Base-by-base conservation (phyloP, 2,888 invertebrate genomes). In the Abrostola triplasia region DNA sequence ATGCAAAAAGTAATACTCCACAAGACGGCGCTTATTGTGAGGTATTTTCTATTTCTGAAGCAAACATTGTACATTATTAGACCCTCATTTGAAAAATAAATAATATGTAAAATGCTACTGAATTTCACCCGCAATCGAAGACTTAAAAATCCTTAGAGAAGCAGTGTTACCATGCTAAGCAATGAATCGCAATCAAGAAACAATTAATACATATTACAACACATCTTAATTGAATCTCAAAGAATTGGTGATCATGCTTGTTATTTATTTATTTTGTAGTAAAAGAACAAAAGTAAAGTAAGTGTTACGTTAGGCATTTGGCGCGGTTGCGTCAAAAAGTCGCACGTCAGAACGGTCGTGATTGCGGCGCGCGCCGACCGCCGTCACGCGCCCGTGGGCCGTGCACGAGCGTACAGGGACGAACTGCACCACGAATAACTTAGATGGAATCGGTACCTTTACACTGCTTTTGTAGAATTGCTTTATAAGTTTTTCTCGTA, bases 311-410 rank as follows among this genome's bases (percentile, higher is more conserved):
- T 75, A 64, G 75, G 64, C 64, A 76, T 71, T 66, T 62, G 77
- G 62, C 75, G 81, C 73, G 79, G 88, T 91, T 91, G 91, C 92
- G 91, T 90, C 87, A 86, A 87, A 83, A 87, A 88, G 90, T 87
- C 90, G 88, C 91, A 84, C 91, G 91, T 89, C 89, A 84, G 82
- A 80, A 70, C 75, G 73, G 84, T 90, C 93, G 93, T 93, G 93
- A 91, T 85, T 85, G 88, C 89, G 92, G 92, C 93, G 89, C 92
- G 93, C 90, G 92, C 90, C 82, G 82, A 84, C 85, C 85, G 86
- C 85, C 91, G 93, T 93, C 94, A 94, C 93, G 93, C 92, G 92
- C 90, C 81, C 85, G 88, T 84, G 90, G 85, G 79, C 86, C 78
- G 88, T 91, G 92, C 93, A 93, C 93, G 93, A 93, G 90, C 84